A percentile compares a stretch with the other conserved stretches of the same genome.
phyloP scores from a whole-genome alignment of 2,888 invertebrate genomes.

The Tipula vernalis region DNA sequence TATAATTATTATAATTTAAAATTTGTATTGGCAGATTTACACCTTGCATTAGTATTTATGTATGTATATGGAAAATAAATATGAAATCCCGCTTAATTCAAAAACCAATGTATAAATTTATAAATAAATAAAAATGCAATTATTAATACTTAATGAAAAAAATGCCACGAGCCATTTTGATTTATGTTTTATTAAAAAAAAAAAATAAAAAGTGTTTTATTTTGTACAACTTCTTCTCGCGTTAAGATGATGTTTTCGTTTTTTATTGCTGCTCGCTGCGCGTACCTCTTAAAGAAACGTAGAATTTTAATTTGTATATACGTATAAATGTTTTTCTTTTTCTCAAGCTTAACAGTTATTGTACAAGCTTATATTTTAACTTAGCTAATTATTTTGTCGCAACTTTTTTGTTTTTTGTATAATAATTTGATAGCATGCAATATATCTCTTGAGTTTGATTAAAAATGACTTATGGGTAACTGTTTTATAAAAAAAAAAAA shows the following conservation, averaged over 20 bases:
- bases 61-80: background rate
- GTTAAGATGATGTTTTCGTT: background rate
- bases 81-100: background rate
- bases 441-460: background rate
- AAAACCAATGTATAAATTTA: background rate
- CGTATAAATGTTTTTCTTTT: background rate
- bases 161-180: constrained; percentile 10
- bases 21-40: background rate
- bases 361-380: background rate
- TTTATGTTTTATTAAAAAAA: background rate
- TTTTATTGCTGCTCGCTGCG: background rate
- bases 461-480: background rate
- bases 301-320: background rate
- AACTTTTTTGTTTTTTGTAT: background rate
- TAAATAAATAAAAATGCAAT: constrained; percentile 8
- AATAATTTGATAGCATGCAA: background rate
- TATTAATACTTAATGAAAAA: constrained; percentile 8
- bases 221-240: background rate
- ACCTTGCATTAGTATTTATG: background rate
- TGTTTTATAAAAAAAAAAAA: background rate
- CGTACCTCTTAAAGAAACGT: background rate
- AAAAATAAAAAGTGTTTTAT: background rate
- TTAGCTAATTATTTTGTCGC: background rate
- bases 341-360: background rate
- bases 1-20: background rate